Base-by-base conservation (phyloP, 2,113 vertebrate genomes). In the Heterotis niloticus region DNA sequence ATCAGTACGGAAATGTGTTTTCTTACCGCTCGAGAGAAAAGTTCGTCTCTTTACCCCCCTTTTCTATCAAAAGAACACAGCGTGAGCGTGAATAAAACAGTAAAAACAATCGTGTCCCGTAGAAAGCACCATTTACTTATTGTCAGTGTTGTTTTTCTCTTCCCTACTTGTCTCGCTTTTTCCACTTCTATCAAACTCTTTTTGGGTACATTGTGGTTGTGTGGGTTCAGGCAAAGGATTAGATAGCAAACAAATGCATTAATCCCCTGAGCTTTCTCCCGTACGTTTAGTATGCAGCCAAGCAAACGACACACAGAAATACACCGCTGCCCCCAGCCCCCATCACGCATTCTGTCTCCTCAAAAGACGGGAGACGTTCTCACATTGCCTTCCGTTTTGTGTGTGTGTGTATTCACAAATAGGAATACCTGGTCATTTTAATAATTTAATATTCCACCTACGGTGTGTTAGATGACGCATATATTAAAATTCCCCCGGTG, bases 201-300 rank as follows among this genome's bases (percentile, higher is more conserved):
- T 44, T 78, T 73, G 82, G 81, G 82, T 82, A 78, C 79, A 78
- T 74, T 67, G 82, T 81, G 70, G 78, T 82, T 77, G 79, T 66
- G 75, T 62, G 16, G 65, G 81, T 76, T 82, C 69, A 80, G 73
- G 71, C 82, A 78, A 75, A 83, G 82, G 81, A 85, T 84, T 85
- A 82, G 76, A 85, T 75, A 74, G 81, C 81, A 81, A 86, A 80
- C 81, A 84, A 84, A 77, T 74, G 78, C 79, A 66, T 80, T 79
- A 82, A 79, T 86, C 85, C 81, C 84, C 52, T 17, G 77, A 79
- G 82, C 74, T 77, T 76, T 67, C 73, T 76, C 67, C 64, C 72
- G 71, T 57, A 81, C 79, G 64, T 76, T 82, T 83, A 82, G 76
- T 82, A 82, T 81, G 76, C 81, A 80, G 79, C 73, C 76, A 73